These are phyloP conservation scores for Streptopelia turtur DNA, from an alignment of 2,797 vertebrate genomes.

Conservation along the genomic window DNA sequence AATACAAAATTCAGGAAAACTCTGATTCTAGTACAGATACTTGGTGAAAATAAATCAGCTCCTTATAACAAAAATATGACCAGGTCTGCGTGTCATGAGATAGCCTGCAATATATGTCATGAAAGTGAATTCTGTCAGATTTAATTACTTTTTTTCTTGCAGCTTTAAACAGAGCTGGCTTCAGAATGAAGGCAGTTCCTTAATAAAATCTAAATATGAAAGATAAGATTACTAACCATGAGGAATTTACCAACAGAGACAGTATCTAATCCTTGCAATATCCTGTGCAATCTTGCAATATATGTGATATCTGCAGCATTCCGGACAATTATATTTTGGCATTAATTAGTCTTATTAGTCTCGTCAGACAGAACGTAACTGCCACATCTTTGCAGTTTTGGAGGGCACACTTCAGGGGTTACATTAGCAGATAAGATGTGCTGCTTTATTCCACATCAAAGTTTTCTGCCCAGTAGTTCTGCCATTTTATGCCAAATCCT, in stretches of 20 bases:
- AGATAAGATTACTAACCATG: slow-evolving; percentile 32
- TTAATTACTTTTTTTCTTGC: slow-evolving; percentile 51
- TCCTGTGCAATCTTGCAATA: slow-evolving; percentile 48
- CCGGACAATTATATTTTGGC: slow-evolving; percentile 32
- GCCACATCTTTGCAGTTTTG: neutral
- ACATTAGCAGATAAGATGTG: neutral
- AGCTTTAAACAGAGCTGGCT: slow-evolving; percentile 50
- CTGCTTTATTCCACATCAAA: neutral
- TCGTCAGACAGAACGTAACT: neutral
- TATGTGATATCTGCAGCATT: slow-evolving; percentile 45
- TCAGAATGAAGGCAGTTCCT: slow-evolving; percentile 44
- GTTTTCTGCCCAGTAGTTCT: slow-evolving; percentile 17
- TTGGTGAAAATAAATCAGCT: slow-evolving; percentile 58
- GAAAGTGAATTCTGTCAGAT: slow-evolving; percentile 53
- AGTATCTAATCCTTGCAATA: slow-evolving; percentile 64
- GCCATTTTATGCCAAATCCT: slow-evolving; percentile 1
- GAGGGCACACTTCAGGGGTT: neutral
- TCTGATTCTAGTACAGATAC: slow-evolving; percentile 28
- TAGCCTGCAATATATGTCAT: slow-evolving; percentile 37
- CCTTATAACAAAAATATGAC: slow-evolving; percentile 57
- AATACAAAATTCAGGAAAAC: slow-evolving; percentile 41
- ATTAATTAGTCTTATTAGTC: slow-evolving; percentile 36
- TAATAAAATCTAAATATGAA: slow-evolving; percentile 48
- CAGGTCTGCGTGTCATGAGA: slow-evolving; percentile 42
- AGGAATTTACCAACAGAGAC: slow-evolving; percentile 64